Evolutionary conservation across 1,140 invertebrate species (phyloP).

Genomic region (Rhizoglyphus robini): DNA sequence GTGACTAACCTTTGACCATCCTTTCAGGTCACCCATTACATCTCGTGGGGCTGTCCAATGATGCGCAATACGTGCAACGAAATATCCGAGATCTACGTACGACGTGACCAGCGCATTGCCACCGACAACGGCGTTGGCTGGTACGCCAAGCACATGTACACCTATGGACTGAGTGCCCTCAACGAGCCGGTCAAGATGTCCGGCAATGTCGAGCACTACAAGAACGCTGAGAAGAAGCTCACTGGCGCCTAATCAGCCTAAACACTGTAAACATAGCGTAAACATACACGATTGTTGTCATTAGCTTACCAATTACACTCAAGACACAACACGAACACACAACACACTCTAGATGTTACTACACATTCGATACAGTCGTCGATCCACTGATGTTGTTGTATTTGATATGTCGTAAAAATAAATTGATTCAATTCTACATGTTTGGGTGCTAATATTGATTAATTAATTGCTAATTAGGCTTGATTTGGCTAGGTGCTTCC

Average conservation of each 20-base stretch:
- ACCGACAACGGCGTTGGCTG: not conserved
- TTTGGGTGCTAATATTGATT: too few species aligned
- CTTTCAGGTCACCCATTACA: not conserved
- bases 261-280: too few species aligned
- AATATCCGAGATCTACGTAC: not conserved
- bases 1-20: not conserved
- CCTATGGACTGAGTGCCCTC: not conserved
- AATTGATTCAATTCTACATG: too few species aligned
- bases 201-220: not conserved
- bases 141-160: slow-evolving; percentile 4
- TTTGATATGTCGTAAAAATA: too few species aligned
- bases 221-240: not conserved
- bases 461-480: too few species aligned
- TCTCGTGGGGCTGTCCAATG: slow-evolving; percentile 6
- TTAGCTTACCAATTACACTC: too few species aligned
- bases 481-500: too few species aligned
- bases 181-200: not conserved
- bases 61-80: not conserved
- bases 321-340: too few species aligned
- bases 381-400: too few species aligned
- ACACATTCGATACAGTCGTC: too few species aligned
- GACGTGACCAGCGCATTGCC: slow-evolving; percentile 8
- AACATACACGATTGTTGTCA: too few species aligned
- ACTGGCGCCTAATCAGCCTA: not conserved
- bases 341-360: too few species aligned